A percentile compares a stretch with the other conserved stretches of the same genome.
Conservation (phyloP, 1,140 invertebrate genomes). For the Neomicropteryx cornuta region DNA sequence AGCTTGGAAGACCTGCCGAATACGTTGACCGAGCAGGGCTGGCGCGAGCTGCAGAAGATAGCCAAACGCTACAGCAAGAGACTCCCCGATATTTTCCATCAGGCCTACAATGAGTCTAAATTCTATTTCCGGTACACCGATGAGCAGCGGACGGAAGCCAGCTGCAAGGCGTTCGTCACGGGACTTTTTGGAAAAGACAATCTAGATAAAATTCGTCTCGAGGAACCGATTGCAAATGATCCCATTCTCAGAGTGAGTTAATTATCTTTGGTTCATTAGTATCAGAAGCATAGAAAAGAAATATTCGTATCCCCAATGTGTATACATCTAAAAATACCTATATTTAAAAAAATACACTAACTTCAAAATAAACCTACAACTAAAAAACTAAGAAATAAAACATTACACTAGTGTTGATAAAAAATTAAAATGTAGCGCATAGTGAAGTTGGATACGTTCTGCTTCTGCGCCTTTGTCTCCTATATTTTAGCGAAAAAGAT, state of each 20-base stretch:
- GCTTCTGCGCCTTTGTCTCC: no score
- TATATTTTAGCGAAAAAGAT: no score
- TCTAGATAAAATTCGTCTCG: constrained; percentile 23
- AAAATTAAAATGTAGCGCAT: no score
- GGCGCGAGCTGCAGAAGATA: constrained; percentile 7
- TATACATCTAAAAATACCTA: constrained; percentile 23
- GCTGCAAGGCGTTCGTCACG: constrained; percentile 51
- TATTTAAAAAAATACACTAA: no score
- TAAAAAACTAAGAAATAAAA: no score
- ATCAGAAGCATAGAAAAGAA: constrained; percentile 36
- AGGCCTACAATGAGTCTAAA: constrained; percentile 4
- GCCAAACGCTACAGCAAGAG: constrained; percentile 7
- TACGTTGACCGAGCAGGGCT: constrained; percentile 7
- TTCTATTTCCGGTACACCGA: constrained; percentile 53
- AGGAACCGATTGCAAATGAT: constrained; percentile 36
- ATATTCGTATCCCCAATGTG: constrained; percentile 36
- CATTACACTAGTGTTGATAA: no score
- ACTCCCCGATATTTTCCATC: constrained; percentile 6
- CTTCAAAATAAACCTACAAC: no score
- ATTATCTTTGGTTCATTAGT: no score
- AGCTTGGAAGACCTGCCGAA: constrained; percentile 6
- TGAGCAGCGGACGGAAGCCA: constrained; percentile 51
- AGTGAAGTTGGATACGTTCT: no score
- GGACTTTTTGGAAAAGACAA: constrained; percentile 49
- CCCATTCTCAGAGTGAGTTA: constrained; percentile 15